Evolutionary conservation across 23 tunicate species (phyloP), one percentile per base, ranked within the genome.

Genomic region (Corella eumyota): DNA sequence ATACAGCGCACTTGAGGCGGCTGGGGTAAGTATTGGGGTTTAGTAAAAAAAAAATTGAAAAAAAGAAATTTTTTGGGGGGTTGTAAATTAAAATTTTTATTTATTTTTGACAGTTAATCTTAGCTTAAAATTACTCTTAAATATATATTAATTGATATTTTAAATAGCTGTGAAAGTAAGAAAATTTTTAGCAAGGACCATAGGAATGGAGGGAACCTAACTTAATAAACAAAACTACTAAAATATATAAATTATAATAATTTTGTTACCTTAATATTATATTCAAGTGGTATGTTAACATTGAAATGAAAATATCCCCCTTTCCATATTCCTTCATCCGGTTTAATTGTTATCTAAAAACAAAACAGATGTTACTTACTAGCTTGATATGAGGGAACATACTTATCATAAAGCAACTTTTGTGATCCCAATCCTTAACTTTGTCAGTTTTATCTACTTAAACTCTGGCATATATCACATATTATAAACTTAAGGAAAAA

Each of bases 281-380:
- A 81, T 29, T 81, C 74, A 36, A 72, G 80, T n/a, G 90, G 74
- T 6, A 81, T 71, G 45, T 46, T 44, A 24, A 81, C 90, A 33
- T 48, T 23, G 54, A 81, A 81, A 45, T 73, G 40, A 50, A 64
- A 81, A 11, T 40, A 36, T 19, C 90, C 90, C 0, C 73, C 69
- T 59, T 72, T 58, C 90, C 90, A 81, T 68, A 72, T 45, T 11
- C 90, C 90, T 13, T 81, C 90, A 25, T 81, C 90, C 1, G 90
- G 90, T 6, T 33, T 30, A 15, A 79, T 45, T 5, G 25, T 7
- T 1, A 68, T 51, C 74, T 68, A 26, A 9, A 25, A 5, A 24
- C 15, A 24, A 58, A 7, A n/a, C n/a, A n/a, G n/a, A n/a, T n/a
- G n/a, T n/a, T n/a, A n/a, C n/a, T n/a, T n/a, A n/a, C n/a, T n/a